Base-by-base conservation (phyloP, 2,797 vertebrate genomes). In the Crocodylus rhombifer region DNA sequence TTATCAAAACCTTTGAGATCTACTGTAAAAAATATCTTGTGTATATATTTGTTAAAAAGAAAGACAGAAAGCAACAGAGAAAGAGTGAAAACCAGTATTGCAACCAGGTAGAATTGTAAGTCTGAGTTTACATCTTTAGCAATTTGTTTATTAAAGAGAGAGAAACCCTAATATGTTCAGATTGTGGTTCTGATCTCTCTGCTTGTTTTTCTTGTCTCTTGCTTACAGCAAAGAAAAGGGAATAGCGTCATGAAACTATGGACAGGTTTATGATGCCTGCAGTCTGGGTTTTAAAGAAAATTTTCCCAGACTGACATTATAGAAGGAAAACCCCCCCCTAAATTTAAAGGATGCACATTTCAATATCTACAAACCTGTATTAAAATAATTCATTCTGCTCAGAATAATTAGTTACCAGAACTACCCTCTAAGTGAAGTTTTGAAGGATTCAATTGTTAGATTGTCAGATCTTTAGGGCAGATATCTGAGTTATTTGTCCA, bases 1-100 rank as follows among this genome's bases (percentile, higher is more conserved):
- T 98, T 97, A 94, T 88, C 95, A 96, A 91, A 97, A 97, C 96
- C 95, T 95, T 95, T 96, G 88, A 96, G 82, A 86, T 92, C 82
- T 94, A 84, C 93, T 96, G 63, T n/a, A 96, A 93, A 96, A 92
- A 94, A 82, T 83, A 81, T 91, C 75, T 88, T 84, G 92, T 93
- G 96, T 95, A 95, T 96, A 95, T 51, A 51, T 51, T 51, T 51
- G 42, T 51, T 42, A 36, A 20, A 15, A 13, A 67, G 17, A 67
- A 67, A 67, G 14, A 12, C 17, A 71, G 30, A 71, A 5, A 18
- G 23, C 6, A 67, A 26, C 14, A 67, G 30, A 67, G 67, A 33
- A 33, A 71, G 33, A 17, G 42, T 33, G 33, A 28, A 73, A 73
- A 14, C 20, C 7, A 95, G 91, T 77, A 79, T 74, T 93, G 84